Conservation (phyloP, 2,888 invertebrate species). For the Xanthia togata region DNA sequence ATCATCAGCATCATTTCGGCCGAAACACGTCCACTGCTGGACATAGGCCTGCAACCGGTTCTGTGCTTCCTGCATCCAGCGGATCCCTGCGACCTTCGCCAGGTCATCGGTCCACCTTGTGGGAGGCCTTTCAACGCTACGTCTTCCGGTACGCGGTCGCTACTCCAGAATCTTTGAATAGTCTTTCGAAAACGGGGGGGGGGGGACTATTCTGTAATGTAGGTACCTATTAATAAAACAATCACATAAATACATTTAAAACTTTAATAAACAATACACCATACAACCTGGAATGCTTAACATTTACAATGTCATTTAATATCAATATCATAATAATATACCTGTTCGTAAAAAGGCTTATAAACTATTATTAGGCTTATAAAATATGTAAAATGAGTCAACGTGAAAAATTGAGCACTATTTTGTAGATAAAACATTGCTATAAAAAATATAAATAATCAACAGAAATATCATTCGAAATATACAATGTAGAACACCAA, state of each 20-base stretch:
- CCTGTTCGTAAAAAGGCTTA: not conserved
- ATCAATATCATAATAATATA: slow-evolving; percentile 27
- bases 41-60: no score
- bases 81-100: no score
- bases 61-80: no score
- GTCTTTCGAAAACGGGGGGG: no score
- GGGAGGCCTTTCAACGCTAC: no score
- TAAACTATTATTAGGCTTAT: no score
- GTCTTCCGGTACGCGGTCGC: no score
- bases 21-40: no score
- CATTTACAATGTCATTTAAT: slow-evolving; percentile 47
- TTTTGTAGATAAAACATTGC: slow-evolving; percentile 12
- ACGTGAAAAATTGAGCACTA: slow-evolving; percentile 44
- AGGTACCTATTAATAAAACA: slow-evolving; percentile 43
- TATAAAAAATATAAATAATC: slow-evolving; percentile 15
- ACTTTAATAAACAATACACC: slow-evolving; percentile 53
- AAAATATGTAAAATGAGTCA: slow-evolving; percentile 12
- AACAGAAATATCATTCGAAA: slow-evolving; percentile 16
- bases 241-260: slow-evolving; percentile 35
- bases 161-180: no score
- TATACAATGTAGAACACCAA: slow-evolving; percentile 3
- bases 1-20: no score
- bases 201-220: no score
- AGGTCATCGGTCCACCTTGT: no score
- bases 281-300: slow-evolving; percentile 58